Evolutionary conservation across 2,888 invertebrate species (phyloP), one percentile per base, ranked within the genome.

Genomic region (Alloplasta piceator): DNA sequence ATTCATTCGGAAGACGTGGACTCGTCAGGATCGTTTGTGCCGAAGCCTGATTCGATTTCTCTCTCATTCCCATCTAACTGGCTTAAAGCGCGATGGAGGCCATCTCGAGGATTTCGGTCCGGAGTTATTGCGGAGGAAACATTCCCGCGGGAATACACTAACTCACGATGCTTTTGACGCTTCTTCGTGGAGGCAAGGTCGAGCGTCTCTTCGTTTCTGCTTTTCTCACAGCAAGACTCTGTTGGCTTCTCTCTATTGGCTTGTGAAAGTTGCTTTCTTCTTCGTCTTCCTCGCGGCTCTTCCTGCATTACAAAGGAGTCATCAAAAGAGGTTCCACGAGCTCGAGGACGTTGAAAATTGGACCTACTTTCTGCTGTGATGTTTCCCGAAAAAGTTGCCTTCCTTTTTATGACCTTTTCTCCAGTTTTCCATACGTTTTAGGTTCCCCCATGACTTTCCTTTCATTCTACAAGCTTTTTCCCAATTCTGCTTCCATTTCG

Each of bases 1-100:
- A 52, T 80, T 80, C 52, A 55, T 79, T 58, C 52, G 39, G 71
- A 75, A 75, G 55, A 10, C 70, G 36, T 67, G 48, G 41, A 46
- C 76, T 80, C 76, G 80, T 80, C 80, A 80, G 76, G 76, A 76
- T 80, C 80, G 80, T 80, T 80, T 80, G 76, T 80, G 61, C 60
- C 55, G 76, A 63, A 67, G 67, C 71, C 67, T 80, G 80, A 80
- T 80, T 80, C 80, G 80, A 80, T 80, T 80, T 80, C 71, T 80
- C 76, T 80, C 76, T 80, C 76, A 76, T 80, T 80, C 67, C 26
- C 80, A 76, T 76, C 50, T 80, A 80, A 80, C 80, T 60, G 76
- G 74, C 78, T 78, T 68, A 78, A 55, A 66, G 78, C 56, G 43
- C 63, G 61, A 77, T 50, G 39, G 9, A 52, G 5, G 52, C 14